Evolutionary conservation across 2,888 invertebrate genomes (phyloP), one percentile per base, ranked within the genome.

Genomic region (Mylabris sibirica): DNA sequence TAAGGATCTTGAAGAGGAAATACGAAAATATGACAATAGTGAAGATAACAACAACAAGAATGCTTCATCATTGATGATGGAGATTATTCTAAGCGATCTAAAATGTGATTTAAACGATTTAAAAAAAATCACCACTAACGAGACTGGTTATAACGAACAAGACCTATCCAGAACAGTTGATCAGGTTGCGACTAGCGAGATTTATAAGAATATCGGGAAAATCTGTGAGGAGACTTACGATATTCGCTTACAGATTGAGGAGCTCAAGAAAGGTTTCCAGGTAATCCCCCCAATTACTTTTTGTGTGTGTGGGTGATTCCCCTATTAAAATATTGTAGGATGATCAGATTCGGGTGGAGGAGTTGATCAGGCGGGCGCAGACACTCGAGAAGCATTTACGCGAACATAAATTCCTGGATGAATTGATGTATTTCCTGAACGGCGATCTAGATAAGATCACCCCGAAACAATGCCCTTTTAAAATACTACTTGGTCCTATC

Each of bases 351-450:
- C 79, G 76, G 72, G 77, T 84, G 5, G 70, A 77, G 3, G 64
- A 72, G 17, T 74, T 85, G 75, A 80, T 87, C 72, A 84, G 84
- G 61, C 86, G 87, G 35, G 87, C 88, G 69, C 85, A 84, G 20
- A 84, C 84, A 72, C 82, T 89, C 62, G 77, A 80, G 8, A 84
- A 84, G 69, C 88, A 89, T 80, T 79, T 88, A 61, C 83, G 80
- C 8, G 85, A 88, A 75, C 85, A 87, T 62, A 85, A 86, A 41
- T 89, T 86, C 81, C 83, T 89, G 64, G 87, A 89, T 76, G 88
- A 89, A 75, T 85, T 89, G 70, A 85, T 89, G 70, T 85, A 87
- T 66, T 81, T 89, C 64, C 82, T 89, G 74, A 84, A 85, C 1
- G 89, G 89, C 0, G 85, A 89, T 78, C 80, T 87, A 17, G 83